A percentile compares a stretch with the other conserved stretches of the same genome.
Evolutionary conservation across 2,113 vertebrate genomes (phyloP).

Genomic region (Tetrao urogallus): DNA sequence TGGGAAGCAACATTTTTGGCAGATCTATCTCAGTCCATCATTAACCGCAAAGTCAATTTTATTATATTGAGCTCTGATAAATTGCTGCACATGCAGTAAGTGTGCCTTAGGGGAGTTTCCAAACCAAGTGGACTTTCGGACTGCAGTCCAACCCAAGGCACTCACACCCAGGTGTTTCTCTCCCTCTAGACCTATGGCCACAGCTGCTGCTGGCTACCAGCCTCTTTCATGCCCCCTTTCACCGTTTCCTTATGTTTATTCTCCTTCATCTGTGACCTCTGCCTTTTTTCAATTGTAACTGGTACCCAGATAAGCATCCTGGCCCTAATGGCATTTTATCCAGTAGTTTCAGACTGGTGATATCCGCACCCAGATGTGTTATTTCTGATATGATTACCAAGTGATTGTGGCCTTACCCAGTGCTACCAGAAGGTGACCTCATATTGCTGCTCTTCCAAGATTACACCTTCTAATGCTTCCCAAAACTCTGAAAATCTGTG

Average conservation of each 20-base stretch:
- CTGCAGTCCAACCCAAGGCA: not conserved
- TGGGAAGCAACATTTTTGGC: not conserved
- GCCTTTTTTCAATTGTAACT: not conserved
- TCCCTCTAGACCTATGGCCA: fast-evolving
- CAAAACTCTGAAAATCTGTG: fast-evolving
- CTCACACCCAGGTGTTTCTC: not conserved
- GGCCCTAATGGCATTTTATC: not conserved
- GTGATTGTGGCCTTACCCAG: not conserved
- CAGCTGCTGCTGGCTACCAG: not conserved
- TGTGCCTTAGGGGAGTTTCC: not conserved
- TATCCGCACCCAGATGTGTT: not conserved
- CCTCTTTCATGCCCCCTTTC: not conserved
- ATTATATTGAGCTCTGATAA: not conserved
- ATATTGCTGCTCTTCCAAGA: not conserved
- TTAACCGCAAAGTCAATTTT: not conserved
- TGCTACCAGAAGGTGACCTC: not conserved
- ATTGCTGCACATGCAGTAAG: not conserved
- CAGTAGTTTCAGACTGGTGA: not conserved
- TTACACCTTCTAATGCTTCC: not conserved
- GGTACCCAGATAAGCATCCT: not conserved
- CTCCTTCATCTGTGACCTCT: not conserved
- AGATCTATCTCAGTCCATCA: not conserved
- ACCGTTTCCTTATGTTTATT: not conserved
- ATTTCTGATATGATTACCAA: not conserved
- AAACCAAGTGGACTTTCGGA: not conserved